Evolutionary conservation across 53 echinoderm and acorn worm species (phyloP).

Genomic region (Antedon mediterranea): DNA sequence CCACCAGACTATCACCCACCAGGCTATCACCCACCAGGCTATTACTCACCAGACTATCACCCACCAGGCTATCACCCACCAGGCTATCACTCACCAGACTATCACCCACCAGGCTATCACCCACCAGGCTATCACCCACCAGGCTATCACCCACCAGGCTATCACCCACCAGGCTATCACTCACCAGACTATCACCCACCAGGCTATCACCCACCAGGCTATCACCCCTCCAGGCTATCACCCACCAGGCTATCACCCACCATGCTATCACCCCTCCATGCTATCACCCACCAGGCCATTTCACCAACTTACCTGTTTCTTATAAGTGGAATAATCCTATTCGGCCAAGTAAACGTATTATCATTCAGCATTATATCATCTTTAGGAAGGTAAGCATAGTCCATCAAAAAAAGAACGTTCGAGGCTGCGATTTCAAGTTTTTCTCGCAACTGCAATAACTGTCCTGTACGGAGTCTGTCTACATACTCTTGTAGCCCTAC

Average conservation of each 20-base stretch:
- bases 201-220: too few species aligned
- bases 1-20: too few species aligned
- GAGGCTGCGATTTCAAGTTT: conserved; percentile 84
- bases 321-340: conserved; percentile 88
- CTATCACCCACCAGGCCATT: not conserved
- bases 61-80: not conserved
- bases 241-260: too few species aligned
- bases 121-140: too few species aligned
- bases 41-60: not conserved
- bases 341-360: conserved; percentile 93
- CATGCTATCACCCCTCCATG: too few species aligned
- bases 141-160: too few species aligned
- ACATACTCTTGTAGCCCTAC: conserved; percentile 75
- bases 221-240: too few species aligned
- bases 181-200: too few species aligned
- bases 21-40: not conserved
- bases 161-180: too few species aligned
- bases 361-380: conserved; percentile 84
- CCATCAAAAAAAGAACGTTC: conserved; percentile 88
- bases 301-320: conserved; percentile 43
- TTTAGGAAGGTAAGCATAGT: conserved; percentile 72
- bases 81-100: not conserved
- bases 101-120: not conserved
- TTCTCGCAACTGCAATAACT: conserved; percentile 78
- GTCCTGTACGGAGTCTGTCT: conserved; percentile 52